Base-by-base conservation (phyloP, 2,113 vertebrate species). In the Ochotona princeps region DNA sequence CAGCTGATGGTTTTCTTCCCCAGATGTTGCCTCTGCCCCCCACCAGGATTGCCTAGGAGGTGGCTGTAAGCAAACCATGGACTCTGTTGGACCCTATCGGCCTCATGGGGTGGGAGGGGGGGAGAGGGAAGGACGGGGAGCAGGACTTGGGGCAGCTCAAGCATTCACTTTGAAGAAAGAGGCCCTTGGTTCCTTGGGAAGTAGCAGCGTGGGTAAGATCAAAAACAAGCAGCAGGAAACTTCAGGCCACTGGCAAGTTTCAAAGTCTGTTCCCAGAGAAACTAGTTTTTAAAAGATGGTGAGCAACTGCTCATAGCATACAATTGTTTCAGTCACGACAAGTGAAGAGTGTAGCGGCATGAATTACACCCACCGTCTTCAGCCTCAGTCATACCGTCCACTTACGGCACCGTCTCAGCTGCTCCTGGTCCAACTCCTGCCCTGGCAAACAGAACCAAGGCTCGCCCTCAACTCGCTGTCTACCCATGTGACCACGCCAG, bases 31-130 rank as follows among this genome's bases (percentile, higher is more conserved):
- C 66, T 91, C 91, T 74, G 49, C 25, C 49, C 38, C 15, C 35
- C 38, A 28, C 32, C 28, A 5, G 44, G 67, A 18, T 35, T 0
- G 2, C 10, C 69, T 25, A 2, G 7, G 0, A 0, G 1, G 2
- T 1, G 63, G 25, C 14, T 12, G 2, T 18, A 3, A 26, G 75
- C 12, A 89, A 87, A 25, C 51, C 13, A 28, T 35, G 20, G 0
- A 4, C 49, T 72, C 66, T 0, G 15, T 5, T n/a, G 82, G 76
- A 35, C 21, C 0, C 1, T 25, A 17, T n/a, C 70, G 2, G 54
- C 54, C 54, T 57, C 13, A 20, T 14, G 54, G 17, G 17, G 1
- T 1, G 54, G 54, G 54, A 15, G 26, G 6, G 38, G 38, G 38
- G 4, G 38, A 6, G 38, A 44, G 38, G 38, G 38, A 44, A 44